Conservation (phyloP, 2,888 invertebrate species). For the Folsomia manolachei region DNA sequence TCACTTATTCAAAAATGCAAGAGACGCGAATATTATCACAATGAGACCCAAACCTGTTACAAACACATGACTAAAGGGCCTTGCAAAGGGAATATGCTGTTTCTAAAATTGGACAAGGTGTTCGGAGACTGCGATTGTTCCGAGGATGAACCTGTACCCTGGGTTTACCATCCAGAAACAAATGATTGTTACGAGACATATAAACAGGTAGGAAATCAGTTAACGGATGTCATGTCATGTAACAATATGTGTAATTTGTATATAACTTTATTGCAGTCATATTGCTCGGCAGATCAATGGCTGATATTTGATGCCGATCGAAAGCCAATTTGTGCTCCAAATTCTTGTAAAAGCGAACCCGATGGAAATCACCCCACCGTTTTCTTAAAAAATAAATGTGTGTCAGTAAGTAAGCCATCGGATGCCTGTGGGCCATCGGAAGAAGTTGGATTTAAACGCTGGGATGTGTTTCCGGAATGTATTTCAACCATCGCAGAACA, state of each 20-base stretch:
- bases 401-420: background rate
- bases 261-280: conserved; percentile 22
- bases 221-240: no score
- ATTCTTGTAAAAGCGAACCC: conserved; percentile 22
- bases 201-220: conserved; percentile 26
- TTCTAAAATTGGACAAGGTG: background rate
- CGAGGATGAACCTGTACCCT: background rate
- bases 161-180: conserved; percentile 20
- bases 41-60: conserved; percentile 24
- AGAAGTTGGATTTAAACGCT: background rate
- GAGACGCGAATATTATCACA: conserved; percentile 21
- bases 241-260: no score
- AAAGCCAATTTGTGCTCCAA: conserved; percentile 19
- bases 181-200: conserved; percentile 30
- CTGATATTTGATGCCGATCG: conserved; percentile 22
- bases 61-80: conserved; percentile 25
- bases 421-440: background rate
- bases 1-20: no score
- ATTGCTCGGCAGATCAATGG: conserved; percentile 31
- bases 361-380: conserved; percentile 22
- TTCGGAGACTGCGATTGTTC: conserved; percentile 37
- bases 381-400: conserved; percentile 28
- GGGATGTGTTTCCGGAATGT: background rate
- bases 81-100: conserved; percentile 22
- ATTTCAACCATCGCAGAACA: background rate